Conservation (phyloP, 2,797 vertebrate genomes). For the Galaxias olidus region DNA sequence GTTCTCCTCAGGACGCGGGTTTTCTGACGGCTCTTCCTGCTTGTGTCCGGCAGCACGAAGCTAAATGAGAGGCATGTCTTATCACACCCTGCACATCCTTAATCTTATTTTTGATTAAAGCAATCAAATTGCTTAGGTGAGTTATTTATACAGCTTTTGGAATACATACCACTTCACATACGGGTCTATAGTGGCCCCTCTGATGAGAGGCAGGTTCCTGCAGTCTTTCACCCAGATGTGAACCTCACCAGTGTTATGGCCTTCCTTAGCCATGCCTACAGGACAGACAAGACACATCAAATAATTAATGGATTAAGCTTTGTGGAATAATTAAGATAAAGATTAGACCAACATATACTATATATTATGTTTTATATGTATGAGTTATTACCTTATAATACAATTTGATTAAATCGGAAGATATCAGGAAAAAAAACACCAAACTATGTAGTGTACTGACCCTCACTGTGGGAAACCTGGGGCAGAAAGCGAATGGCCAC, state of each 20-base stretch:
- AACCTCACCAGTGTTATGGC: conserved; percentile 82
- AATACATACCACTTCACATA: conserved; percentile 91
- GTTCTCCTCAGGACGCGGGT: conserved; percentile 88
- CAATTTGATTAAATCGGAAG: no score
- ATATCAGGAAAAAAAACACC: no score
- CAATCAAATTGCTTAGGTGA: no score
- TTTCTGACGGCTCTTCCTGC: conserved; percentile 94
- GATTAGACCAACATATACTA: neutral
- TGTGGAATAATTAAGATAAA: neutral
- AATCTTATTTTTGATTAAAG: conserved; percentile 1
- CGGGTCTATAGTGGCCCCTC: conserved; percentile 84
- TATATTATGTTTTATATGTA: no score
- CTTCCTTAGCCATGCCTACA: conserved; percentile 71
- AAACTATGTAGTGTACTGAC: no score
- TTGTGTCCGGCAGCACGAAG: conserved; percentile 92
- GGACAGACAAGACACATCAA: conserved; percentile 19
- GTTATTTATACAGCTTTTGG: no score
- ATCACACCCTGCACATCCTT: neutral
- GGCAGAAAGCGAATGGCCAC: conserved; percentile 89
- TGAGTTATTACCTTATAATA: no score
- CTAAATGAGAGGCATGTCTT: conserved; percentile 67
- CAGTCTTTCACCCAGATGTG: conserved; percentile 98
- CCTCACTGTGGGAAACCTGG: conserved; percentile 77
- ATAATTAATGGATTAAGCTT: neutral
- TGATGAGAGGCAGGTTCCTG: conserved; percentile 83